Evolutionary conservation across 2,113 vertebrate genomes (phyloP).

Genomic region (Phyllopteryx taeniolatus): DNA sequence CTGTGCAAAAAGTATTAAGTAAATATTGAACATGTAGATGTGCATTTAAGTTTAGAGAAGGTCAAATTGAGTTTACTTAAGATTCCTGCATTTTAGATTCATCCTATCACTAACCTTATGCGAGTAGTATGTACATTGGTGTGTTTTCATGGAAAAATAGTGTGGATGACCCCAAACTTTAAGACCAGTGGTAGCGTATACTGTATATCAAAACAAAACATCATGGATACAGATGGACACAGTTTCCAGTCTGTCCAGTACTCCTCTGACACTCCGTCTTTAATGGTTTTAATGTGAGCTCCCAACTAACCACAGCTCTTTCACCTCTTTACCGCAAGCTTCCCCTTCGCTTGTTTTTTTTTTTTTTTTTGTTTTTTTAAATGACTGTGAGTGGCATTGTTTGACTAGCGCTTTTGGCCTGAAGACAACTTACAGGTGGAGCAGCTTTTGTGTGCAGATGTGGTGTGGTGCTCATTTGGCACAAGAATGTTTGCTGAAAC

Average conservation of each 20-base stretch:
- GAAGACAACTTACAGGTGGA: conserved; percentile 36
- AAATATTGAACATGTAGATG: too few relatives aligned
- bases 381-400: conserved; percentile 14
- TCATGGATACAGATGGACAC: too few relatives aligned
- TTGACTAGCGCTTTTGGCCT: conserved; percentile 6
- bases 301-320: conserved; percentile 41
- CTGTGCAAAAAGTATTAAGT: too few relatives aligned
- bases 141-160: too few relatives aligned
- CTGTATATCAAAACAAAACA: background rate
- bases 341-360: conserved; percentile 9
- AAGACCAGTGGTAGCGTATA: too few relatives aligned
- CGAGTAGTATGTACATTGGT: too few relatives aligned
- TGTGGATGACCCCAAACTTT: background rate
- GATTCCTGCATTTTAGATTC: too few relatives aligned
- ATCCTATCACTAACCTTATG: too few relatives aligned
- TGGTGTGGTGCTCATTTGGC: conserved; percentile 4
- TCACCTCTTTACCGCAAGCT: conserved; percentile 27
- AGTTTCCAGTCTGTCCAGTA: conserved; percentile 60
- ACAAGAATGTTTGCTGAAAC: conserved; percentile 15
- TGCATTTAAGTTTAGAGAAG: too few relatives aligned
- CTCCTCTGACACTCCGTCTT: conserved; percentile 35
- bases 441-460: conserved; percentile 23
- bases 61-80: too few relatives aligned
- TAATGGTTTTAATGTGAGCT: conserved; percentile 30
- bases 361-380: conserved; percentile 22